Evolutionary conservation across 2,797 vertebrate species (phyloP), one percentile per base, ranked within the genome.

Genomic region (Arnoldichthys spilopterus): DNA sequence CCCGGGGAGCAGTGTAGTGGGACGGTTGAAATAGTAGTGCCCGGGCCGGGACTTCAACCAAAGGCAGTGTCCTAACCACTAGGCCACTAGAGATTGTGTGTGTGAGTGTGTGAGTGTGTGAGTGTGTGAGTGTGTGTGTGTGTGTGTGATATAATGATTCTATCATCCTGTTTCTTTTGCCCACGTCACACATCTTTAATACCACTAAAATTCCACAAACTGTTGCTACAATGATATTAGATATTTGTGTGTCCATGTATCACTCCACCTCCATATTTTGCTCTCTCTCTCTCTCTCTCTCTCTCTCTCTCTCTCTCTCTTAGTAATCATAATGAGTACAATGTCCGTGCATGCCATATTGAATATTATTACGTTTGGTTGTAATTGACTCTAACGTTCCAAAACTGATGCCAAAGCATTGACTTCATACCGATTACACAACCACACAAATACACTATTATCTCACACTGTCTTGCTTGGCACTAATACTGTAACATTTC

Each of bases 21-120:
- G n/a, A n/a, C n/a, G n/a, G n/a, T n/a, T n/a, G n/a, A n/a, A n/a
- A n/a, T n/a, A n/a, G n/a, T n/a, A n/a, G n/a, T n/a, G n/a, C n/a
- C n/a, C n/a, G n/a, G n/a, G n/a, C n/a, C n/a, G n/a, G n/a, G n/a
- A n/a, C n/a, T n/a, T n/a, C n/a, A n/a, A n/a, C n/a, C n/a, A n/a
- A n/a, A n/a, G n/a, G n/a, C n/a, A n/a, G n/a, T n/a, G n/a, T n/a
- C n/a, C n/a, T n/a, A n/a, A n/a, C n/a, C n/a, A n/a, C n/a, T n/a
- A n/a, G n/a, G n/a, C n/a, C n/a, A n/a, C n/a, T n/a, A n/a, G n/a
- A n/a, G n/a, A n/a, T n/a, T 72, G 54, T 78, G 4, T 24, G 67
- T 67, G 5, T 69, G 71, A 72, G 11, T 79, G 24, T 83, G 63
- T 71, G 75, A 84, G 62, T 82, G 30, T 72, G 74, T 53, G 68